Evolutionary conservation across 2,113 vertebrate species (phyloP).

Genomic region (Pristiophorus japonicus): DNA sequence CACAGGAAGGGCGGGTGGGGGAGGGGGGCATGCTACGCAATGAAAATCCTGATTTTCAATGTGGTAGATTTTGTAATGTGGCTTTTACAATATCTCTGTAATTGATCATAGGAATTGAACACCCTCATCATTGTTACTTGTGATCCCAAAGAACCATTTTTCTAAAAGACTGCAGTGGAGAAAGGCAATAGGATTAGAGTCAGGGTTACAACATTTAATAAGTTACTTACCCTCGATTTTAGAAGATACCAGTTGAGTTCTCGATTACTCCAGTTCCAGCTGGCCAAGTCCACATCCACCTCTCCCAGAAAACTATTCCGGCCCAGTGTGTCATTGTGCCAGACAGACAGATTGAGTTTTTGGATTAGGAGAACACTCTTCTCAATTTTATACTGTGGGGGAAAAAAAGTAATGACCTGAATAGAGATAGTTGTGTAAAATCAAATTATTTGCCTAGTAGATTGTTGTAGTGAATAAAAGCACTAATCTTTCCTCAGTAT

Average conservation of each 20-base stretch:
- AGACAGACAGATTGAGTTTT: slow-evolving; percentile 60
- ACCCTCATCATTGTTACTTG: no score
- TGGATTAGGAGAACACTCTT: slow-evolving; percentile 62
- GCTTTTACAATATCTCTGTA: background rate
- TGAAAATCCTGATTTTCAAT: background rate
- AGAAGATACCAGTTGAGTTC: slow-evolving; percentile 56
- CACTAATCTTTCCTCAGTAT: background rate
- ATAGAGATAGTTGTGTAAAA: background rate
- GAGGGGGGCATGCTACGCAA: background rate
- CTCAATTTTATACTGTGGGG: slow-evolving; percentile 59
- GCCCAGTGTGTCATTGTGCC: slow-evolving; percentile 62
- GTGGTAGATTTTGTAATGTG: background rate
- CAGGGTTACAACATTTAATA: background rate
- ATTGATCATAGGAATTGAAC: no score
- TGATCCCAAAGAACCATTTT: background rate
- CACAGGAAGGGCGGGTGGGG: background rate
- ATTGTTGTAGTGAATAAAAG: background rate
- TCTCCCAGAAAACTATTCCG: slow-evolving; percentile 62
- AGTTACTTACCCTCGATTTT: slow-evolving; percentile 55
- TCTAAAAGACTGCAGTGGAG: background rate
- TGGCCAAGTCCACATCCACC: slow-evolving; percentile 57
- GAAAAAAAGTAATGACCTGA: background rate
- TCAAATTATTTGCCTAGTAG: background rate
- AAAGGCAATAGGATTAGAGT: background rate
- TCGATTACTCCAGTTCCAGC: slow-evolving; percentile 61